Conservation (phyloP, 2,888 invertebrate species). For the Hypselothyrea guttata region DNA sequence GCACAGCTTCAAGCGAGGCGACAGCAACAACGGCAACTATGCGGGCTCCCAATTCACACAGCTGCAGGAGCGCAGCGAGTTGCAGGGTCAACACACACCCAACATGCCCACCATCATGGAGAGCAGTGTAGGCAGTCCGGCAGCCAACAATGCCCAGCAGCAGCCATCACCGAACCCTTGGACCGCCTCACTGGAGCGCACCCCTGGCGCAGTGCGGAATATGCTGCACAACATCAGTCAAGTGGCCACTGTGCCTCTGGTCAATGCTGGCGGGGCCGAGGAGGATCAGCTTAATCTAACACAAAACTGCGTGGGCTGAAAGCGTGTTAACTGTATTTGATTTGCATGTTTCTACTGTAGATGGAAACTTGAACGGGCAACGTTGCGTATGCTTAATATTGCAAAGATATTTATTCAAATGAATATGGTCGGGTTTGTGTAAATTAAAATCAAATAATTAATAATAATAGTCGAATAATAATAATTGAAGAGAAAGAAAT, state of each 20-base stretch:
- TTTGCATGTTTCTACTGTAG: too few relatives aligned
- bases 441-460: too few relatives aligned
- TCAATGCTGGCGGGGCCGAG: constrained; percentile 16
- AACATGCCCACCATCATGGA: constrained; percentile 82
- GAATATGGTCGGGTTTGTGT: too few relatives aligned
- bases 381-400: not conserved
- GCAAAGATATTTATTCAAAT: too few relatives aligned
- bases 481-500: too few relatives aligned
- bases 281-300: constrained; percentile 81
- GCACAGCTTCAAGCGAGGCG: constrained; percentile 67
- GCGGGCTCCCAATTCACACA: constrained; percentile 52
- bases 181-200: constrained; percentile 73
- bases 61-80: constrained; percentile 53
- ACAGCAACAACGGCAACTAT: constrained; percentile 7
- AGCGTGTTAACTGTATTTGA: too few relatives aligned
- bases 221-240: constrained; percentile 77
- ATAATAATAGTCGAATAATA: too few relatives aligned
- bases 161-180: constrained; percentile 46
- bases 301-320: constrained; percentile 71
- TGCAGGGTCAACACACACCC: constrained; percentile 39
- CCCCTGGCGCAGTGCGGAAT: constrained; percentile 76
- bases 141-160: constrained; percentile 40
- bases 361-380: too few relatives aligned
- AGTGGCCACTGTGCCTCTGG: constrained; percentile 55
- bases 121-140: constrained; percentile 48